Conservation (phyloP, 37 sponge, comb jelly and placozoan species). For the Cliona cf. orientalis region DNA sequence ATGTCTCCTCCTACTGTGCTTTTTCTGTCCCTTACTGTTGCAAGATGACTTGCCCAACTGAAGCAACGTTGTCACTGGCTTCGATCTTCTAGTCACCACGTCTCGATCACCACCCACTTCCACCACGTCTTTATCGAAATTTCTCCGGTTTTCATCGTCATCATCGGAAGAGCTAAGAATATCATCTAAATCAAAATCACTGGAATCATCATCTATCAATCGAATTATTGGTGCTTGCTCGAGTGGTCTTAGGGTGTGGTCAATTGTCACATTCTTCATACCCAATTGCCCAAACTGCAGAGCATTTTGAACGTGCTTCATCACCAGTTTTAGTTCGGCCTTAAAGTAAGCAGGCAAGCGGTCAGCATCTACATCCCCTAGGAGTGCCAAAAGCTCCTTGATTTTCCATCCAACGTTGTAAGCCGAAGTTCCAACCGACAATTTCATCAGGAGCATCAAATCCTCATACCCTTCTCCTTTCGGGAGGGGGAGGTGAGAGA, state of each 20-base stretch:
- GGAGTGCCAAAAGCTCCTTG: slow-evolving; percentile 19
- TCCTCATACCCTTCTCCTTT: neutral
- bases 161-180: too few species aligned
- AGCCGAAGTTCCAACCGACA: neutral
- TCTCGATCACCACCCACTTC: too few species aligned
- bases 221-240: neutral
- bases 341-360: slow-evolving; percentile 21
- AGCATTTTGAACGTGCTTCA: neutral
- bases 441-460: neutral
- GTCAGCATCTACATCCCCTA: neutral
- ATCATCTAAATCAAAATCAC: too few species aligned
- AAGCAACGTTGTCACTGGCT: too few species aligned
- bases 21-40: too few species aligned
- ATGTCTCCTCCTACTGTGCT: too few species aligned
- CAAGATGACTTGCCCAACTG: too few species aligned
- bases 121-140: too few species aligned
- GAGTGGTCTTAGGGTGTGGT: neutral
- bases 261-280: neutral
- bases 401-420: slow-evolving; percentile 17
- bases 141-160: too few species aligned
- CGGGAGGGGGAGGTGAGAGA: slow-evolving; percentile 33
- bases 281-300: neutral
- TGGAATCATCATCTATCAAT: too few species aligned
- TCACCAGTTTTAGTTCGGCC: slow-evolving; percentile 6
- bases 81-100: too few species aligned